Evolutionary conservation across 2,113 vertebrate genomes (phyloP).

Genomic region (Oncorhynchus tshawytscha): DNA sequence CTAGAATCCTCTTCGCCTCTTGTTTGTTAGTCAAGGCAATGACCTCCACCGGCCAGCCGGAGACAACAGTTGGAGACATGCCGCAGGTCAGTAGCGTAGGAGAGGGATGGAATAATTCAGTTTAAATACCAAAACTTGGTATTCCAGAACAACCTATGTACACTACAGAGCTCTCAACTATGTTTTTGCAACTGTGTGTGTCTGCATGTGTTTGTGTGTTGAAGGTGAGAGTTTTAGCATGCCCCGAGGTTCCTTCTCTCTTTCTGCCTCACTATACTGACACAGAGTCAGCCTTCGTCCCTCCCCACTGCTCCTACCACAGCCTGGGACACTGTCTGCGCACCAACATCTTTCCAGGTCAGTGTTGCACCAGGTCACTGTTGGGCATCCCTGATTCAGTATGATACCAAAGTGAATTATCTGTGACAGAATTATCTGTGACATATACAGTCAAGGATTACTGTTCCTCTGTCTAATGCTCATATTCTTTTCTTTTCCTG

Average conservation of each 20-base stretch:
- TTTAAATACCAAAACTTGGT: neutral
- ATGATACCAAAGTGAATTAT: neutral
- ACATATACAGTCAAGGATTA: too few species aligned
- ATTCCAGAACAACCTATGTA: too few species aligned
- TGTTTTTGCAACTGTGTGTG: neutral
- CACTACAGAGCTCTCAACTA: too few species aligned
- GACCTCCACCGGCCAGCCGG: slow-evolving; percentile 26
- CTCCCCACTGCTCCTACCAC: slow-evolving; percentile 24
- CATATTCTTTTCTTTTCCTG: too few species aligned
- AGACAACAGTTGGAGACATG: neutral
- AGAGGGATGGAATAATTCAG: neutral
- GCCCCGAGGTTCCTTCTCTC: slow-evolving; percentile 28
- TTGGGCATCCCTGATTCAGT: neutral
- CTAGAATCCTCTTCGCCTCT: neutral
- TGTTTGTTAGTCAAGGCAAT: slow-evolving; percentile 1
- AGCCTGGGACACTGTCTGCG: slow-evolving; percentile 47
- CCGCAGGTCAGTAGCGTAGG: slow-evolving; percentile 16
- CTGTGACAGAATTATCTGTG: too few species aligned
- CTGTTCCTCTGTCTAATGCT: too few species aligned
- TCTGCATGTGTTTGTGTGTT: neutral
- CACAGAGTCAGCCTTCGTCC: slow-evolving; percentile 3
- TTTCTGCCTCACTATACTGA: slow-evolving; percentile 31
- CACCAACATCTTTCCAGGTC: slow-evolving; percentile 50
- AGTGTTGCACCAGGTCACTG: neutral
- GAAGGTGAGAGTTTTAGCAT: slow-evolving; percentile 6